A percentile compares a stretch with the other conserved stretches of the same genome.
These are phyloP conservation scores for Apostichopus japonicus DNA, from an alignment of 35 echinoderm and acorn worm species.

Conservation along the genomic window DNA sequence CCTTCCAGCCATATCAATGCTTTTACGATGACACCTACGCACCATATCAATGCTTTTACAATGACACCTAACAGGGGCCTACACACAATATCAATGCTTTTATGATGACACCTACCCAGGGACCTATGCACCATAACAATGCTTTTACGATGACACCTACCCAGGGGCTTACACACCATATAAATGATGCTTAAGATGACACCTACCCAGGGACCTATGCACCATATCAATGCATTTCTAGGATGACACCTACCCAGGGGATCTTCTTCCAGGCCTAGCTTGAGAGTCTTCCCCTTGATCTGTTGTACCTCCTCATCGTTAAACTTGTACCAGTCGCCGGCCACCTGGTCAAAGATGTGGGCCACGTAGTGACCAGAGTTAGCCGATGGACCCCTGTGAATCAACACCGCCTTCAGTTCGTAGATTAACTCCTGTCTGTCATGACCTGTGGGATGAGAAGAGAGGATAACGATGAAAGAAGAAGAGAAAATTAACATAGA, in stretches of 20 bases:
- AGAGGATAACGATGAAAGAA: background rate
- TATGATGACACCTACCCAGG: too few species aligned
- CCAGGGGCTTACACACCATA: too few species aligned
- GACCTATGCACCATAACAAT: too few species aligned
- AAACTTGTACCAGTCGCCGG: slow-evolving; percentile 90
- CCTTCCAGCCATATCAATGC: too few species aligned
- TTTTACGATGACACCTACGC: too few species aligned
- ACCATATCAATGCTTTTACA: too few species aligned
- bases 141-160: too few species aligned
- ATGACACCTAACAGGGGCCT: too few species aligned
- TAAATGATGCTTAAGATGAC: too few species aligned
- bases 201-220: too few species aligned
- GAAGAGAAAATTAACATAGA: background rate
- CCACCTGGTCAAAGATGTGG: slow-evolving; percentile 78
- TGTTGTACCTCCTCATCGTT: slow-evolving; percentile 96
- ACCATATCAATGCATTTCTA: too few species aligned
- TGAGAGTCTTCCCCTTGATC: slow-evolving; percentile 93
- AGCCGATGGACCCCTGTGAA: slow-evolving; percentile 94
- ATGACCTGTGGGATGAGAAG: slow-evolving; percentile 18
- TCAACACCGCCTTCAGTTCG: slow-evolving; percentile 89
- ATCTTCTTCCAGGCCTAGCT: slow-evolving; percentile 94
- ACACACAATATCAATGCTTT: too few species aligned
- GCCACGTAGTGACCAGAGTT: slow-evolving; percentile 98
- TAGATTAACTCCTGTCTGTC: slow-evolving; percentile 50
- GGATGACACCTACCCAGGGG: slow-evolving; percentile 47